Evolutionary conservation across 1,140 invertebrate species (phyloP).

Genomic region (Trachymyrmex septentrionalis): DNA sequence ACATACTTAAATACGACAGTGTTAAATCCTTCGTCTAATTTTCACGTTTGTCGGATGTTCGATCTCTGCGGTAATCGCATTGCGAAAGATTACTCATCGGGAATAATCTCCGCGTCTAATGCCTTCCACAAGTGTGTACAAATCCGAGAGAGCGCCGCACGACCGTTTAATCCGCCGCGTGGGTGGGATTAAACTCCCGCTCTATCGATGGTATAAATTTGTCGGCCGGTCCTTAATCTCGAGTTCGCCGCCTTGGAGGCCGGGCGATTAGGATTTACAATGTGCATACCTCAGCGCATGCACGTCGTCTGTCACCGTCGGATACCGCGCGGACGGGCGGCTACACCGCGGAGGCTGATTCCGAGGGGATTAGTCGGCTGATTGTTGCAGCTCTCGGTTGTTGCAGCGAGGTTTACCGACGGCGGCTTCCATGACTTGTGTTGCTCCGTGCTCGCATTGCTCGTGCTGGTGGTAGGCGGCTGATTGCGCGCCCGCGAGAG

Average conservation of each 20-base stretch:
- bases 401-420: constrained; percentile 56
- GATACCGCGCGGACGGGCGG: constrained; percentile 3
- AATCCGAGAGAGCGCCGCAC: constrained; percentile 6
- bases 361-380: constrained; percentile 70
- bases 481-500: constrained; percentile 71
- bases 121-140: neutral
- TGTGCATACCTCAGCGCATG: constrained; percentile 53
- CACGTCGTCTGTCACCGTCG: constrained; percentile 65
- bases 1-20: neutral
- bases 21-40: constrained; percentile 21
- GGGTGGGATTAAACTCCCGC: constrained; percentile 41
- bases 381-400: constrained; percentile 60
- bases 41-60: neutral
- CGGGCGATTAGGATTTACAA: constrained; percentile 65
- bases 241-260: neutral
- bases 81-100: constrained; percentile 30
- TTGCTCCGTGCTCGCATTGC: constrained; percentile 65
- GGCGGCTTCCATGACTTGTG: constrained; percentile 31
- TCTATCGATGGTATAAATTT: constrained; percentile 43
- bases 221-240: constrained; percentile 42
- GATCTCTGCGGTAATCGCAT: neutral
- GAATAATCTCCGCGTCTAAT: constrained; percentile 53
- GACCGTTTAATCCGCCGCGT: neutral
- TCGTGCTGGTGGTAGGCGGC: constrained; percentile 68
- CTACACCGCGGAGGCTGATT: constrained; percentile 64